Evolutionary conservation across 2,888 invertebrate species (phyloP), one percentile per base, ranked within the genome.

Genomic region (Masnerella sp.): DNA sequence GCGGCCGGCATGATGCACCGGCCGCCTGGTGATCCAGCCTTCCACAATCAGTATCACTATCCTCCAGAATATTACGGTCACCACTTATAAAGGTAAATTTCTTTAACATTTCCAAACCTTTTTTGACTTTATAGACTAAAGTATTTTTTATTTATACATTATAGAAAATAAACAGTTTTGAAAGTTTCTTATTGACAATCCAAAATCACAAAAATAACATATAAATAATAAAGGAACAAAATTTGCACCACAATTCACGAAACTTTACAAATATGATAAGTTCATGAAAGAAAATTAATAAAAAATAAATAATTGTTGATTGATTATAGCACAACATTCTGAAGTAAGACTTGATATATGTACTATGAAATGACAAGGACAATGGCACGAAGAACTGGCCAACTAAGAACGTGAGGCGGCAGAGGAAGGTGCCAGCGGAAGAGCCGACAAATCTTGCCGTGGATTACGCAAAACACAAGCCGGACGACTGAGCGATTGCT

Each of bases 41-140:
- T 96, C 92, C 96, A 96, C 91, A 95, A 96, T 90, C 95, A 96
- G 88, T 96, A 96, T 90, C 95, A 96, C 90, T 96, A 94, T 88
- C 93, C 96, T 84, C 95, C 95, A 83, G 95, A 96, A 90, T 96
- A 96, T 91, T 96, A 96, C 89, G 96, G 96, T 82, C 96, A 96
- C 90, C 96, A 96, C 90, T 95, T 96, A 92, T 96, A 93, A 87
- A 87, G 86, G 87, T 87, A 79, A 77, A 15, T 65, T 20, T 17
- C 7, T 38, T 65, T 45, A 34, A n/a, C n/a, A n/a, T n/a, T n/a
- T n/a, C n/a, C n/a, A n/a, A n/a, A n/a, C n/a, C n/a, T n/a, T n/a
- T n/a, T n/a, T n/a, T n/a, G n/a, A n/a, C n/a, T n/a, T n/a, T n/a
- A n/a, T n/a, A n/a, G n/a, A n/a, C n/a, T n/a, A n/a, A n/a, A n/a